These are phyloP conservation scores for Falco columbarius DNA, from an alignment of 2,797 vertebrate species.

Conservation along the genomic window DNA sequence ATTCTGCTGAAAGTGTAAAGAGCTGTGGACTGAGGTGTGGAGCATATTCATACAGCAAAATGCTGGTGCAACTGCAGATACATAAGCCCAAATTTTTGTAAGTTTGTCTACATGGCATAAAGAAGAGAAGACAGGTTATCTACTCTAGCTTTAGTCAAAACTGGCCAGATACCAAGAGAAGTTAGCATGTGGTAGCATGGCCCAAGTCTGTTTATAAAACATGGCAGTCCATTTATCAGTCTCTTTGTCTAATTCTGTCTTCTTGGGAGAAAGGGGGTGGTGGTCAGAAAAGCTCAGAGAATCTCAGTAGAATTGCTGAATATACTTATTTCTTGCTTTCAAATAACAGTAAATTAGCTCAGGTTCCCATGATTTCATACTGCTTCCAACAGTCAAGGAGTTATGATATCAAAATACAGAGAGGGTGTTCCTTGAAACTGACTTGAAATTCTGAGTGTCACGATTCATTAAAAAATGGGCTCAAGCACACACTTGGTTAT, in stretches of 20 bases:
- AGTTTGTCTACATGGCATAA: neutral
- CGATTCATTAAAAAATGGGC: neutral
- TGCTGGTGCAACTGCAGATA: neutral
- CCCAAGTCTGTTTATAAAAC: neutral
- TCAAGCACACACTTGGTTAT: neutral
- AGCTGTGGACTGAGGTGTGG: neutral
- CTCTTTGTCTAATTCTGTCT: neutral
- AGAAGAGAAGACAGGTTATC: neutral
- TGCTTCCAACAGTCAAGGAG: neutral
- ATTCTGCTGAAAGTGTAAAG: neutral
- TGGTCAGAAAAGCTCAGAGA: neutral
- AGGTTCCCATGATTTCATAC: neutral
- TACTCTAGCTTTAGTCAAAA: neutral
- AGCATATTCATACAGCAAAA: neutral
- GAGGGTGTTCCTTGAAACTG: neutral
- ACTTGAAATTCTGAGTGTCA: neutral
- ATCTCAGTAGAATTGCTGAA: neutral
- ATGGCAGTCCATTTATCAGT: neutral
- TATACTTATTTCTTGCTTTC: neutral
- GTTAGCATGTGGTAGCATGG: neutral
- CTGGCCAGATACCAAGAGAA: neutral
- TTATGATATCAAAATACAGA: neutral
- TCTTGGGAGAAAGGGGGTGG: neutral
- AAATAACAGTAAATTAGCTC: neutral
- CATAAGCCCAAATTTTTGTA: neutral